Evolutionary conservation across 2,113 vertebrate genomes (phyloP).

Genomic region (Struthidea cinerea): DNA sequence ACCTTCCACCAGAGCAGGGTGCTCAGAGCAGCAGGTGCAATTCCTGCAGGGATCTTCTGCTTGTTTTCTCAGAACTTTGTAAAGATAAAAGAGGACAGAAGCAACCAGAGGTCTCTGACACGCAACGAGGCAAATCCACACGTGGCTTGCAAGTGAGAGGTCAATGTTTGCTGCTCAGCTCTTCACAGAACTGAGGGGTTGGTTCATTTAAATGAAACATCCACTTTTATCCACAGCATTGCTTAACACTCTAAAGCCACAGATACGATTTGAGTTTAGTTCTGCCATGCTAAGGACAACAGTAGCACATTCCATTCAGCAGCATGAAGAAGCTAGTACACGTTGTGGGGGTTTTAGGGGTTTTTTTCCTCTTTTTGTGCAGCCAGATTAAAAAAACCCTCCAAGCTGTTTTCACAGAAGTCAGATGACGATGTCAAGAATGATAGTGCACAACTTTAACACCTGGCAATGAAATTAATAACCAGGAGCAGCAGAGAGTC

Average conservation of each 20-base stretch:
- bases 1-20: background rate
- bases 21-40: background rate
- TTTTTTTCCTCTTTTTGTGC: background rate
- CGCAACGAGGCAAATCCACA: background rate
- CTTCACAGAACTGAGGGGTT: background rate
- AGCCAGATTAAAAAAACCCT: background rate
- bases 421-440: background rate
- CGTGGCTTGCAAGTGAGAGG: background rate
- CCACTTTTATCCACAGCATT: background rate
- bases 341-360: rapidly evolving
- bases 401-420: background rate
- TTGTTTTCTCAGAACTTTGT: background rate
- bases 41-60: background rate
- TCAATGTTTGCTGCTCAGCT: background rate
- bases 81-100: background rate
- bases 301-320: background rate
- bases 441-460: background rate
- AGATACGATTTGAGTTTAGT: background rate
- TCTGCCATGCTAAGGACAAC: background rate
- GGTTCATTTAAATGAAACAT: background rate
- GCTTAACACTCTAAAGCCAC: background rate
- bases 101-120: background rate
- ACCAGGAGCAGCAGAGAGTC: background rate
- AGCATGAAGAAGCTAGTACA: background rate
- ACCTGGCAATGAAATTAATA: background rate